Evolutionary conservation across 2,888 invertebrate genomes (phyloP), one percentile per base, ranked within the genome.

Genomic region (Neoascia interrupta): DNA sequence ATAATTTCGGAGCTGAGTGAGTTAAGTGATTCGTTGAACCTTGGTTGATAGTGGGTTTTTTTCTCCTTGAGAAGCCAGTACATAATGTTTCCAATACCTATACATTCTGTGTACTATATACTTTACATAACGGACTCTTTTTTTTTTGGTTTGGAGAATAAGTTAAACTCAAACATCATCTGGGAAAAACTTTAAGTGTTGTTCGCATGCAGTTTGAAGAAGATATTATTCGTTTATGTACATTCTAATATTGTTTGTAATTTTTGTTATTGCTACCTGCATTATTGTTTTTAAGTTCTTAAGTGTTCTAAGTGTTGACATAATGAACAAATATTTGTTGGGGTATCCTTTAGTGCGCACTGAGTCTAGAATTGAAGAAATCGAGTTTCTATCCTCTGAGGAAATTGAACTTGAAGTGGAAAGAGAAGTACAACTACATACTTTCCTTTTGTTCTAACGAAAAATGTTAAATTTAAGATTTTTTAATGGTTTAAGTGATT

Each of bases 271-370:
- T 37, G 11, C 54, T 23, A 13, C 41, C 13, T 63, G 18, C 6
- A 11, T 43, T 5, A 19, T 31, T 3, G 10, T 56, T 63, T 51
- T 63, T 10, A 53, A 53, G 23, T 18, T 23, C 23, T 47, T 64
- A 70, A 10, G 49, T 21, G 51, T 15, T 34, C 39, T 19, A n/a
- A 51, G 3, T 6, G 6, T 8, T 15, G 31, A 1, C 6, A 64
- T 5, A 11, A 76, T 76, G 76, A 72, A 64, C 28, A 31, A 41
- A 36, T 76, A 76, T 53, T 47, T 70, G 0, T 60, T 76, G 23
- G 64, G 64, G 15, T 36, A 70, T 53, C 34, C 53, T 45, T 13
- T 47, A 1, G 26, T 11, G 2, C 58, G 5, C 0, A 34, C 31
- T 21, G 47, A 64, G 0, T 8, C 13, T 6, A 26, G 39, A 18